Evolutionary conservation across 2,888 invertebrate genomes (phyloP).

Genomic region (Apomyelois bistriatella): DNA sequence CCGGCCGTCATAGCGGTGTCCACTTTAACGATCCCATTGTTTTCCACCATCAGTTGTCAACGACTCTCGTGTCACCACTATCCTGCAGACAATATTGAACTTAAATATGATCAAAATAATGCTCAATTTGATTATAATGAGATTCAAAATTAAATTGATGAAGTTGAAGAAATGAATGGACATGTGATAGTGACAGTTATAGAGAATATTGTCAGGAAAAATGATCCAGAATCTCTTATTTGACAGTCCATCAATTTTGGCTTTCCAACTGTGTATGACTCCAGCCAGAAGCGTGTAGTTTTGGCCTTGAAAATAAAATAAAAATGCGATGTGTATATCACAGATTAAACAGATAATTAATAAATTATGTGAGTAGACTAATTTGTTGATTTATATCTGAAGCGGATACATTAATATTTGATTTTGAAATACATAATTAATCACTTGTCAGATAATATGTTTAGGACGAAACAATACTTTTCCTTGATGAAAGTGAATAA

Average conservation of each 20-base stretch:
- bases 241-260: slow-evolving; percentile 70
- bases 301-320: slow-evolving; percentile 2
- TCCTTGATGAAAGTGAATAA: no score
- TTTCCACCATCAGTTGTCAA: slow-evolving; percentile 67
- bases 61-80: slow-evolving; percentile 39
- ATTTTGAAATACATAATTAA: background rate
- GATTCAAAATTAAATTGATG: slow-evolving; percentile 23
- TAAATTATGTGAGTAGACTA: background rate
- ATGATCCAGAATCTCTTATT: slow-evolving; percentile 54
- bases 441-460: background rate
- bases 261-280: slow-evolving; percentile 21
- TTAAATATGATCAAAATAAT: slow-evolving; percentile 23
- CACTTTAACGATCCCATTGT: slow-evolving; percentile 75
- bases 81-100: slow-evolving; percentile 20
- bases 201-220: slow-evolving; percentile 62
- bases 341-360: slow-evolving; percentile 5
- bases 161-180: slow-evolving; percentile 57
- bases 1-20: slow-evolving; percentile 62
- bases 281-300: background rate
- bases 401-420: background rate
- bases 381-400: slow-evolving; percentile 9
- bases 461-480: background rate
- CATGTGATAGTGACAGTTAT: slow-evolving; percentile 56
- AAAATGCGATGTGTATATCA: slow-evolving; percentile 14
- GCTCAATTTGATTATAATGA: slow-evolving; percentile 27